Evolutionary conservation across 2,113 vertebrate species (phyloP).

Genomic region (Cavia aperea): DNA sequence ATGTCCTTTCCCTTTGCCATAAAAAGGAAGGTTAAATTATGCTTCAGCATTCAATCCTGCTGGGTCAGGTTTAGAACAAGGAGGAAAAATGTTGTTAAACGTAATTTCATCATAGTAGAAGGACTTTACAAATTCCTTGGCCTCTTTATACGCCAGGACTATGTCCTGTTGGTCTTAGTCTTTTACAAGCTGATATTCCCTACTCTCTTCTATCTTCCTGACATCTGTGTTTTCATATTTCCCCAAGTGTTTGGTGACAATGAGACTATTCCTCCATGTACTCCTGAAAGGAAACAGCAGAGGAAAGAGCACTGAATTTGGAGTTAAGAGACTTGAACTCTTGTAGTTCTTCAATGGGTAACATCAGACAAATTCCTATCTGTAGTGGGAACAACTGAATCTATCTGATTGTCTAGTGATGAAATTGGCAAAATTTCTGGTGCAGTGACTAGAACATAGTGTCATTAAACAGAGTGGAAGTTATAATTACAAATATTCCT

Average conservation of each 20-base stretch:
- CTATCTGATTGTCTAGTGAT: neutral
- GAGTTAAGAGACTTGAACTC: neutral
- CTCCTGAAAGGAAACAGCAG: neutral
- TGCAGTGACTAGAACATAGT: neutral
- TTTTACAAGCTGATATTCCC: neutral
- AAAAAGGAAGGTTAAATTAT: neutral
- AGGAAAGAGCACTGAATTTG: neutral
- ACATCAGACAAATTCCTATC: neutral
- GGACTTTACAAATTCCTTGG: neutral
- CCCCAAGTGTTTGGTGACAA: neutral
- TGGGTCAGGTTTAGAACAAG: slow-evolving; percentile 2
- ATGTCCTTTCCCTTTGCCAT: neutral
- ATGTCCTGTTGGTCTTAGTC: neutral
- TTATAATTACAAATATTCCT: neutral
- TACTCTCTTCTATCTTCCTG: neutral
- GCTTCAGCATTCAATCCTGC: neutral
- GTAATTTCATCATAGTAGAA: neutral
- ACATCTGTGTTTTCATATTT: neutral
- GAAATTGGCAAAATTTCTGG: neutral
- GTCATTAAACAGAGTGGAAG: neutral
- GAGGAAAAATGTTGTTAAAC: neutral
- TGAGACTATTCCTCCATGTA: neutral
- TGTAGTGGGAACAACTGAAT: neutral
- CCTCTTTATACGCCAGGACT: neutral
- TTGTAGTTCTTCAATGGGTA: neutral